Evolutionary conservation across 2,797 vertebrate genomes (phyloP).

Genomic region (Pangasius larnaudii): DNA sequence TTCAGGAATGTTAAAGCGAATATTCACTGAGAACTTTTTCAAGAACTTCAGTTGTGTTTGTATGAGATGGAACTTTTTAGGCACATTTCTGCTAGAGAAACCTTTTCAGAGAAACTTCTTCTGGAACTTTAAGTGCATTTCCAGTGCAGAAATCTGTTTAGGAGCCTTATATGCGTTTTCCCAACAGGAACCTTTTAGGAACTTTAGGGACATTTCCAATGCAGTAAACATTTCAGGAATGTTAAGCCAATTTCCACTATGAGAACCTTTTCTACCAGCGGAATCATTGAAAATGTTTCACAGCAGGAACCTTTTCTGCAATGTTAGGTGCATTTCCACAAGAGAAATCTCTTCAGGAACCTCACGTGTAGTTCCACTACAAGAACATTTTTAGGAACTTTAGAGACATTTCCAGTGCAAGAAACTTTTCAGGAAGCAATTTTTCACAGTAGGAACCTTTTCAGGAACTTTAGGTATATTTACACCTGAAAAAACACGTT

Average conservation of each 20-base stretch:
- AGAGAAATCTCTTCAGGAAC: neutral
- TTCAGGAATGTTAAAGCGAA: neutral
- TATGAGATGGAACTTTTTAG: neutral
- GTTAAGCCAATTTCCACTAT: neutral
- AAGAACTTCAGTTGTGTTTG: neutral
- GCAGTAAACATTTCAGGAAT: neutral
- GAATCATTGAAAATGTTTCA: neutral
- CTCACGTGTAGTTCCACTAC: too few relatives aligned
- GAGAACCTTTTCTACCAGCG: neutral
- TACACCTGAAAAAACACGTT: neutral
- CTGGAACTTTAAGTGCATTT: neutral
- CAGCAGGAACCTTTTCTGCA: neutral
- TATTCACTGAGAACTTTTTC: neutral
- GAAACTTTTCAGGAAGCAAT: neutral
- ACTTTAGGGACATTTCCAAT: neutral
- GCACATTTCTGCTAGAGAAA: neutral
- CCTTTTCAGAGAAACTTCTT: neutral
- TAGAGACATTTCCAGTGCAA: neutral
- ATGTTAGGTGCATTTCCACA: neutral
- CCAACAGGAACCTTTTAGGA: neutral
- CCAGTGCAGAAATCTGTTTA: neutral
- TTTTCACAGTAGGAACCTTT: neutral
- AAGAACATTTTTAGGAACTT: too few relatives aligned
- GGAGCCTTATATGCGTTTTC: neutral
- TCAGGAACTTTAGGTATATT: neutral